Evolutionary conservation across 2,113 vertebrate genomes (phyloP), one percentile per base, ranked within the genome.

Genomic region (Zonotrichia leucophrys): DNA sequence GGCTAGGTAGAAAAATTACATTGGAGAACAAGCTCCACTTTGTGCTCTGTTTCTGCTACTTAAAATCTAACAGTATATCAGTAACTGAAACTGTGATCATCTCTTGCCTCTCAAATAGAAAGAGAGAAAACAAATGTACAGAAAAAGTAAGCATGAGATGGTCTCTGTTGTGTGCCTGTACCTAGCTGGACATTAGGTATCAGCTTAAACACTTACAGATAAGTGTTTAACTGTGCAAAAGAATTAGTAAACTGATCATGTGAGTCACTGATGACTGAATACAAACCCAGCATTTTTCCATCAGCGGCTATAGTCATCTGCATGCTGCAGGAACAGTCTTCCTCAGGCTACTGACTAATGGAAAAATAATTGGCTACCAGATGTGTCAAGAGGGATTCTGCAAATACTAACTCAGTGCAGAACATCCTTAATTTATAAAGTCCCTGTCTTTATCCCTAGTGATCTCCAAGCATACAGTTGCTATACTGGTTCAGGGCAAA

Each of bases 401-500:
- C 50, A 74, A 55, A 69, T 18, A 49, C 8, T 8, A 53, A 66
- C 3, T 15, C 35, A 56, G 12, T 2, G 22, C 15, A 46, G 31
- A 83, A 41, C 12, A 59, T 19, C 41, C 18, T 52, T 44, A 37
- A 37, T 5, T 11, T 15, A 47, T 59, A 30, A 81, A 60, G 25
- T 60, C 62, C 49, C 52, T 58, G 13, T 37, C 31, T 85, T 82
- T 42, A 59, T 46, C 49, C 62, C 23, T 14, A 41, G 18, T 1
- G 2, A 68, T n/a, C 22, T 81, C 56, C 31, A 63, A 52, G 33
- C 0, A 0, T 41, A 50, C 6, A 5, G 19, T n/a, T 83, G 23
- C 33, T 52, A 39, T 31, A 19, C 10, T 28, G 62, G 53, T 30
- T 49, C 50, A 73, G 33, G 67, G 20, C 25, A 94, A 89, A 76